These are phyloP conservation scores for Orestias chungarensis DNA, from an alignment of 2,797 vertebrate species.

Conservation along the genomic window DNA sequence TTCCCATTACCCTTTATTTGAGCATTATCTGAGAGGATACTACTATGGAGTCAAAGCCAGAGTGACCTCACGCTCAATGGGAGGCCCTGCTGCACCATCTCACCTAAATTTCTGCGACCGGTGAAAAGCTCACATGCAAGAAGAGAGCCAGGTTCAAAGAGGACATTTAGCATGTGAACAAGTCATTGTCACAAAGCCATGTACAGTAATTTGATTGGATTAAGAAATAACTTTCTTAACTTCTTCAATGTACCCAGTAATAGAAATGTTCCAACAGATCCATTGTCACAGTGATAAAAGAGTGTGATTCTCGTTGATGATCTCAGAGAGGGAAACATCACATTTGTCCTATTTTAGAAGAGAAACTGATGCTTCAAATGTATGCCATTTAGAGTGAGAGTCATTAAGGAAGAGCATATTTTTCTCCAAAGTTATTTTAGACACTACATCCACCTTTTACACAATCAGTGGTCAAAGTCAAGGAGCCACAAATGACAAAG, in stretches of 20 bases:
- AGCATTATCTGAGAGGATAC: slow-evolving; percentile 37
- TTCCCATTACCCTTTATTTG: slow-evolving; percentile 38
- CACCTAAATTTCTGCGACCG: slow-evolving; percentile 4
- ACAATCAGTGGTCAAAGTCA: neutral
- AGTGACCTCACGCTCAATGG: slow-evolving; percentile 3
- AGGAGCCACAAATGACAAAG: slow-evolving; percentile 1
- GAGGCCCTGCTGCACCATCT: slow-evolving; percentile 5
- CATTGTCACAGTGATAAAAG: neutral
- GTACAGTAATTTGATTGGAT: neutral
- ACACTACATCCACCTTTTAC: neutral
- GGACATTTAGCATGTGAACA: neutral
- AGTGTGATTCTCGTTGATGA: neutral
- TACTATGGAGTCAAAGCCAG: slow-evolving; percentile 25
- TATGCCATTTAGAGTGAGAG: neutral
- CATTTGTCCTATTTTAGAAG: neutral
- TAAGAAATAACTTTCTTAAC: neutral
- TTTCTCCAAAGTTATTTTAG: neutral
- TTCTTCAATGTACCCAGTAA: neutral
- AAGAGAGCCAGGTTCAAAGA: slow-evolving; percentile 17
- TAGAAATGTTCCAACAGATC: neutral
- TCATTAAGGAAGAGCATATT: neutral
- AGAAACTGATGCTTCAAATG: neutral
- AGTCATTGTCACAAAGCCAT: neutral
- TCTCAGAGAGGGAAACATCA: neutral
- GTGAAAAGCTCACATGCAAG: slow-evolving; percentile 15